These are phyloP conservation scores for Anodontia alba DNA, from an alignment of 2,888 invertebrate species.

Conservation along the genomic window DNA sequence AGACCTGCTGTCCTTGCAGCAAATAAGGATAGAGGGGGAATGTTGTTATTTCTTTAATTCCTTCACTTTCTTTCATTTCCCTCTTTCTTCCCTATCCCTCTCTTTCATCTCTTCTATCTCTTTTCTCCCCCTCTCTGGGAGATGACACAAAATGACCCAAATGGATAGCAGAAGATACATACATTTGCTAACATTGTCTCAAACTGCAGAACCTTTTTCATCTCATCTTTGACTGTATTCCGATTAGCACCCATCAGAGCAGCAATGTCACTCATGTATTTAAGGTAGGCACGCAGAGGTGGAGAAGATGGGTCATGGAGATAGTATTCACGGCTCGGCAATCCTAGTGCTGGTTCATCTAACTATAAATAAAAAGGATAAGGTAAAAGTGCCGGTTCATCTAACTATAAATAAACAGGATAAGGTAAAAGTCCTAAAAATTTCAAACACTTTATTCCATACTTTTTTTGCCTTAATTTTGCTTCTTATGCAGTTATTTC, in stretches of 20 bases:
- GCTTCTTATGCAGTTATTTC: too few species aligned
- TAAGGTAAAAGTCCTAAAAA: too few species aligned
- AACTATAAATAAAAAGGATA: constrained; percentile 88
- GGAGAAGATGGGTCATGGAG: constrained; percentile 87
- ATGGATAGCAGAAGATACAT: constrained; percentile 64
- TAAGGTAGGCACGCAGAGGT: constrained; percentile 91
- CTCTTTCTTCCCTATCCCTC: too few species aligned
- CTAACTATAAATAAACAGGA: constrained; percentile 89
- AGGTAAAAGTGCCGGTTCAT: constrained; percentile 95
- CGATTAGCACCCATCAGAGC: constrained; percentile 91
- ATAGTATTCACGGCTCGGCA: constrained; percentile 94
- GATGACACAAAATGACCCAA: too few species aligned
- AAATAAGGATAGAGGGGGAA: too few species aligned
- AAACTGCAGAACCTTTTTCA: constrained; percentile 90
- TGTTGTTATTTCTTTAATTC: too few species aligned
- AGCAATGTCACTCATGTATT: constrained; percentile 93
- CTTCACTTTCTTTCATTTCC: too few species aligned
- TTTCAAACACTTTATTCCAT: too few species aligned
- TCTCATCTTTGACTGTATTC: constrained; percentile 88
- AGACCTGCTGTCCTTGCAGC: too few species aligned
- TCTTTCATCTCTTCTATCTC: too few species aligned
- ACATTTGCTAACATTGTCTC: constrained; percentile 93
- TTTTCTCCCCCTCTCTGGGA: too few species aligned
- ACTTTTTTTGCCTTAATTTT: too few species aligned
- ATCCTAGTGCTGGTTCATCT: constrained; percentile 94